Evolutionary conservation across 2,888 invertebrate species (phyloP), one percentile per base, ranked within the genome.

Genomic region (Drosophila pseudotalamancana): DNA sequence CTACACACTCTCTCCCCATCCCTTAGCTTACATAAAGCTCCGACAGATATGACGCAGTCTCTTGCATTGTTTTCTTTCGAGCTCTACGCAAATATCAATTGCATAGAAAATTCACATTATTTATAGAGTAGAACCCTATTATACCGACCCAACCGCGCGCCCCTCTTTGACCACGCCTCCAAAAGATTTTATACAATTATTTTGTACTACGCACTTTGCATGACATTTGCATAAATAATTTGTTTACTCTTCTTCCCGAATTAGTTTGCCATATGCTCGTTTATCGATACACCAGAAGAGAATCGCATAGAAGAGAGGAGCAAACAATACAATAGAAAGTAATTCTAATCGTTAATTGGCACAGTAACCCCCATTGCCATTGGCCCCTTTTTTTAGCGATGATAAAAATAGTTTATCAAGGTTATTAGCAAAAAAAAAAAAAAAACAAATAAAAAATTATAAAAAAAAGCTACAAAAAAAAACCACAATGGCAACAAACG

Each of bases 341-440:
- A 48, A 23, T 71, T 82, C 82, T 83, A 78, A 78, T 82, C 86
- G 66, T 82, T 82, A 87, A 86, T 78, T 82, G 82, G 86, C 82
- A 82, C 86, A 82, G 88, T 82, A 82, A 82, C 82, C 82, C 88
- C 80, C 88, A 81, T 54, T 87, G 79, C 79, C 87, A 85, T 82
- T 87, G 86, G 87, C 88, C 80, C 50, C 87, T 77, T 84, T 87
- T 54, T 50, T 32, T 63, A 68, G 57, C n/a, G 50, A 86, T 85
- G 82, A 87, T 87, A 82, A 81, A 87, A 87, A 82, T 87, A 82
- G 82, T 82, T 82, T 84, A 87, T 80, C 87, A 82, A 82, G 86
- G 88, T 87, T 87, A 49, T 75, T 72, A 43, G 75, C 75, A 51
- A 69, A 81, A 83, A 86, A 68, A 25, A 5, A 39, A 29, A 42